phyloP scores from a whole-genome alignment of 2,113 vertebrate genomes.

The Corydoras sp. region DNA sequence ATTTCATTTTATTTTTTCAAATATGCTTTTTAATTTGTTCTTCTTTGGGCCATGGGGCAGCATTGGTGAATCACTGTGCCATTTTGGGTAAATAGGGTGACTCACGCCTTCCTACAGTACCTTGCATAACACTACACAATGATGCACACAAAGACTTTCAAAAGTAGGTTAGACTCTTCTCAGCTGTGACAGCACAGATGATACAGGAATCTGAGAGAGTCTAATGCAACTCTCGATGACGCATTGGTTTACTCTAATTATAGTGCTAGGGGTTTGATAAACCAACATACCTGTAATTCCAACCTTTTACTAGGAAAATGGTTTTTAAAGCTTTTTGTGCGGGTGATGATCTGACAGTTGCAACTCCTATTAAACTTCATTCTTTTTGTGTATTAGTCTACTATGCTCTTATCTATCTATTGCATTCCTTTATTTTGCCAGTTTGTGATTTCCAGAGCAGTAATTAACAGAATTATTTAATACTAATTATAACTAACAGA shows the following conservation, averaged over 20 bases:
- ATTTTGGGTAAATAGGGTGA: conserved; percentile 47
- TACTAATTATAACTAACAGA: too few species aligned
- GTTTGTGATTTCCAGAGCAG: too few species aligned
- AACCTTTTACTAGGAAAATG: too few species aligned
- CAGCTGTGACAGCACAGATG: not conserved
- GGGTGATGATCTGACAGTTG: too few species aligned
- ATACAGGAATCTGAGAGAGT: not conserved
- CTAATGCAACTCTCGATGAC: conserved; percentile 5
- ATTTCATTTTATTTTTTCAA: not conserved
- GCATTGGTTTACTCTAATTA: not conserved
- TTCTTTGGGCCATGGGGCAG: conserved; percentile 17
- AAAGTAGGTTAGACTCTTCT: conserved; percentile 35
- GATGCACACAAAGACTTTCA: conserved; percentile 16
- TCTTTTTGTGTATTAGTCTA: too few species aligned
- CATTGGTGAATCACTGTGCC: conserved; percentile 51
- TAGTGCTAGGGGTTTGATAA: not conserved
- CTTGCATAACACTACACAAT: conserved; percentile 47
- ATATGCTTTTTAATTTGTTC: not conserved
- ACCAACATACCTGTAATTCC: too few species aligned
- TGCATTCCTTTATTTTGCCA: too few species aligned
- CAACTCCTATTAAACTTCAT: too few species aligned
- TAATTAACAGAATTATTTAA: too few species aligned
- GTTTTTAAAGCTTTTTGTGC: too few species aligned
- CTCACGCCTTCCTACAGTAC: conserved; percentile 46
- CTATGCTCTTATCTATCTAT: too few species aligned